Evolutionary conservation across 2,888 invertebrate species (phyloP), one percentile per base, ranked within the genome.

Genomic region (Archips crataeganus): DNA sequence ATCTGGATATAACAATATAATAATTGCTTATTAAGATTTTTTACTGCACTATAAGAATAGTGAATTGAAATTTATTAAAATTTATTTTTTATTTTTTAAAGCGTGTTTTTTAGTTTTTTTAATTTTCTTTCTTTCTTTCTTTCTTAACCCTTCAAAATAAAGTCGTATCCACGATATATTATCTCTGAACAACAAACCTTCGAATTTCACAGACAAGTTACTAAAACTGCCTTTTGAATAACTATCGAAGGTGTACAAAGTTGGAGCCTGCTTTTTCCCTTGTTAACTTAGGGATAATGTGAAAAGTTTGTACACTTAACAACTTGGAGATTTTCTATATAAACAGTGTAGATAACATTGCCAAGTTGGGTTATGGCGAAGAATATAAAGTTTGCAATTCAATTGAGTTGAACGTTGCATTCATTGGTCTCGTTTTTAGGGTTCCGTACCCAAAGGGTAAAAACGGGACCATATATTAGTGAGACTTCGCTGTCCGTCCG

Each of bases 201-300:
- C n/a, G 49, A 49, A 49, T 49, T 49, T 61, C 45, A 57, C 4
- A 39, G 42, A 62, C 39, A 69, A 70, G 54, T 62, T 70, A 32
- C 63, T 23, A 57, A 39, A 63, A 57, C 42, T 32, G 60, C 69
- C 63, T 54, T 57, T 63, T 63, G 54, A 47, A 62, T 54, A 62
- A 57, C 63, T 70, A 70, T 70, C 63, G 62, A 11, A 67, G 57
- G 32, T 63, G 32, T n/a, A 63, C 6, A 60, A 70, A 70, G 34
- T 42, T 70, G 23, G 23, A 23, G 6, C 39, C 15, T n/a, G 42
- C 11, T 61, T 49, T 51, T 59, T 49, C 34, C 42, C 32, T 70
- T 54, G 63, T 63, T 70, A 70, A 70, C 63, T 70, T 70, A 54
- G 57, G 63, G 70, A 62, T 70, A 63, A 54, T 45, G 45, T 15